Evolutionary conservation across 2,113 vertebrate species (phyloP).

Genomic region (Cryptoleucopteryx plumbea): DNA sequence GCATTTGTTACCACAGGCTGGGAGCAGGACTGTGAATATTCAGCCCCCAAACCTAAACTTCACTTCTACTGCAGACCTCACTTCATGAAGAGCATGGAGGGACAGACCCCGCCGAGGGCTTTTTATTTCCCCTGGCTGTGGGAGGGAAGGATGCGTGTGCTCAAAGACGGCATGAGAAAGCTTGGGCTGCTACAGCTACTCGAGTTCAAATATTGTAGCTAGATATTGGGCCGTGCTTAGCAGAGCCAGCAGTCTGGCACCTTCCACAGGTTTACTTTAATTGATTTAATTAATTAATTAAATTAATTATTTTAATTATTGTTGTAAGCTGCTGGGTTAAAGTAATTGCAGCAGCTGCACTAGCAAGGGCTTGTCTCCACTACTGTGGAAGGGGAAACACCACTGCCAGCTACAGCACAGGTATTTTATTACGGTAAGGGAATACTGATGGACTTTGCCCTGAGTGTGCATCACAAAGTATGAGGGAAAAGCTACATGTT

Average conservation of each 20-base stretch:
- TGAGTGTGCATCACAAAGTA: background rate
- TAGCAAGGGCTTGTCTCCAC: background rate
- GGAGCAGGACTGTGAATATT: background rate
- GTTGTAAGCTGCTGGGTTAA: background rate
- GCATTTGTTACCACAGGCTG: background rate
- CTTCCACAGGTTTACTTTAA: background rate
- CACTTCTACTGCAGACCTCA: background rate
- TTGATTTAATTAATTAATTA: background rate
- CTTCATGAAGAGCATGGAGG: background rate
- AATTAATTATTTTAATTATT: background rate
- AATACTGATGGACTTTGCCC: background rate
- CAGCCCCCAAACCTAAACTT: background rate
- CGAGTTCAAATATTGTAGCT: background rate
- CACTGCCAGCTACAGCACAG: background rate
- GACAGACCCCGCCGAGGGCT: background rate
- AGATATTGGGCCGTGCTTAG: accelerated
- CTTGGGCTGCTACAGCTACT: background rate
- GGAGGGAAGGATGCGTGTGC: background rate
- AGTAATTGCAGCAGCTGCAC: background rate
- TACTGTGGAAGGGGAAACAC: background rate
- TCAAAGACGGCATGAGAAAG: background rate
- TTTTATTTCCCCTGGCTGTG: background rate
- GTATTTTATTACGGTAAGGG: background rate
- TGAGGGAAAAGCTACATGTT: background rate
- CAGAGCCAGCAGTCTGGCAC: background rate